Evolutionary conservation across 2,113 vertebrate species (phyloP), one percentile per base, ranked within the genome.

Genomic region (Malaclemys terrapin): DNA sequence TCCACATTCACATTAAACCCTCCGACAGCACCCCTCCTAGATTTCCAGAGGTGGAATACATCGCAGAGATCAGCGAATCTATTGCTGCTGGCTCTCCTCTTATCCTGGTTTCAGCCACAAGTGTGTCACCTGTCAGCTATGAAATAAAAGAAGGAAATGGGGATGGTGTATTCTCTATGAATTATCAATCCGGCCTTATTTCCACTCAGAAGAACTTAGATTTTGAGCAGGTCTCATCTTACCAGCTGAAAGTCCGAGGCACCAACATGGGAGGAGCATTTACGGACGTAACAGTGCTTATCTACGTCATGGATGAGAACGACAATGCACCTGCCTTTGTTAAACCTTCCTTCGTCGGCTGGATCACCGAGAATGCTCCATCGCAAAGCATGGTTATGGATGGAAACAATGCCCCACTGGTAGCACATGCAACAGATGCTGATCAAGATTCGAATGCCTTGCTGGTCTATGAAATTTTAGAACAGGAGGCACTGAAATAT

Each of bases 241-340:
- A 99, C 94, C 98, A 98, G 57, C 95, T 99, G 88, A 98, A 98
- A 94, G 98, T 99, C 75, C 98, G 98, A 78, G 99, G 98, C 72
- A 98, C 98, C 91, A 99, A 98, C 57, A 98, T 98, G 82, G 98
- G 98, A 0, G 99, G 99, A 24, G 97, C 98, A 17, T 98, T 94
- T 86, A 98, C 98, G 65, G 98, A 98, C 9, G 93, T 98, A 3
- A 13, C 91, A 1, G 98, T 99, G 54, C 96, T 98, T 53, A 94
- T 99, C 88, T 99, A 99, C 22, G 97, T 99, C 82, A 98, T 99
- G 62, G 99, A 99, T 35, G 99, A 99, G 97, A 99, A 99, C 8
- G 99, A 99, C 97, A 99, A 99, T 4, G 88, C 97, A 1, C 99
- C 99, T 1, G 8, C 97, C 88, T 99, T 99, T 35, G 59, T 96